Conservation (phyloP, 2,113 vertebrate species). For the Notothenia coriiceps region DNA sequence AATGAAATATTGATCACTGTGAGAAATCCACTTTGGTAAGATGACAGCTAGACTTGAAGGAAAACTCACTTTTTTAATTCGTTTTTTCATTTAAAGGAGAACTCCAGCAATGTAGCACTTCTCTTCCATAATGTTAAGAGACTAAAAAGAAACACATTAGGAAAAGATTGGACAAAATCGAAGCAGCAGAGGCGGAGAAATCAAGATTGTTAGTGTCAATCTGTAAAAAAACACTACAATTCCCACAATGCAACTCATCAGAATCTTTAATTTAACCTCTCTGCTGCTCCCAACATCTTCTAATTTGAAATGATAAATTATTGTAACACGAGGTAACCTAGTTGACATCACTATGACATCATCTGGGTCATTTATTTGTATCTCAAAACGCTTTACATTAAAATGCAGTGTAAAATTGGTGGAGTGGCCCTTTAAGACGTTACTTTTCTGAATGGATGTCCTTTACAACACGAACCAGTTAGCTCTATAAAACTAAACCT, state of each 20-base stretch:
- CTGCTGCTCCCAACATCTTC: background rate
- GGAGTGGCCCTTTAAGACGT: slow-evolving; percentile 1
- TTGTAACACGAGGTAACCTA: background rate
- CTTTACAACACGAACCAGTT: background rate
- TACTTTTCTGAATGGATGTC: background rate
- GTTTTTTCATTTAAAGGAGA: slow-evolving; percentile 1
- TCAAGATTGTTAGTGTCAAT: background rate
- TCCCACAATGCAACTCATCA: slow-evolving; percentile 3
- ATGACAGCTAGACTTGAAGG: background rate
- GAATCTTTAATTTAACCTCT: background rate
- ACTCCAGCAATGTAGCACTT: background rate
- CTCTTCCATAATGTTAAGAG: background rate
- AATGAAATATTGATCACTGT: background rate
- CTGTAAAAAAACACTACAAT: background rate
- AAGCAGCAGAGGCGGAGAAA: background rate
- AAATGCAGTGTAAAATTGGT: background rate
- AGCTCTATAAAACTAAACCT: background rate
- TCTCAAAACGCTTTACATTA: background rate
- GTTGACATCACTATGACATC: slow-evolving; percentile 1
- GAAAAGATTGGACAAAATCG: background rate
- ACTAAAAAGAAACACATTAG: background rate
- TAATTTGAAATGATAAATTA: background rate
- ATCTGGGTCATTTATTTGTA: background rate
- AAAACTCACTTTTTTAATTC: background rate
- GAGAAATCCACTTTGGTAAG: background rate